Conservation (phyloP, 2,113 vertebrate species). For the Limanda limanda region DNA sequence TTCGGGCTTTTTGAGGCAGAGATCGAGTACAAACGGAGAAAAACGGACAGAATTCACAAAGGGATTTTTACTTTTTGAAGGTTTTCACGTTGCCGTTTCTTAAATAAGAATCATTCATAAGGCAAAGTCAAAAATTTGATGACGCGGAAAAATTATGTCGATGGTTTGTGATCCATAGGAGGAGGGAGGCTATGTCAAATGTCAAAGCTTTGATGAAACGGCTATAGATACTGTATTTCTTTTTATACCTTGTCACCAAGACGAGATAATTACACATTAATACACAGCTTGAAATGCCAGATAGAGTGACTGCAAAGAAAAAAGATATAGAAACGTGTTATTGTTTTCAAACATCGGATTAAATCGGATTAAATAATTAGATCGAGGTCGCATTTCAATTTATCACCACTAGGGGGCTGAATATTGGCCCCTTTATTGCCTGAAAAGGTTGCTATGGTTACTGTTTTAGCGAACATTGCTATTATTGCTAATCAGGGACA, state of each 20-base stretch:
- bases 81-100: neutral
- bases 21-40: neutral
- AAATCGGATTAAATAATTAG: no score
- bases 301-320: neutral
- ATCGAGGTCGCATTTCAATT: no score
- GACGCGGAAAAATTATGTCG: no score
- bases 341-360: neutral
- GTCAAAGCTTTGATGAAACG: conserved; percentile 5
- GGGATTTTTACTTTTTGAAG: no score
- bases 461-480: no score
- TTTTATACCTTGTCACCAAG: no score
- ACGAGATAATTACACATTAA: neutral
- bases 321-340: neutral
- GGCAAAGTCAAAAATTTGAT: neutral
- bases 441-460: no score
- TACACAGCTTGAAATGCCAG: neutral
- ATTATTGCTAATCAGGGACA: no score
- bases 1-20: conserved; percentile 18
- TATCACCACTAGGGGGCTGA: no score
- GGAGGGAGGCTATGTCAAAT: neutral
- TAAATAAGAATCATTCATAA: neutral
- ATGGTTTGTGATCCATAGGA: neutral
- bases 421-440: no score
- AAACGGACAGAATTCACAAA: neutral
- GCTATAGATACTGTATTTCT: no score